Conservation (phyloP, 64 coral and sea anemone genomes). For the Porites australiensis region DNA sequence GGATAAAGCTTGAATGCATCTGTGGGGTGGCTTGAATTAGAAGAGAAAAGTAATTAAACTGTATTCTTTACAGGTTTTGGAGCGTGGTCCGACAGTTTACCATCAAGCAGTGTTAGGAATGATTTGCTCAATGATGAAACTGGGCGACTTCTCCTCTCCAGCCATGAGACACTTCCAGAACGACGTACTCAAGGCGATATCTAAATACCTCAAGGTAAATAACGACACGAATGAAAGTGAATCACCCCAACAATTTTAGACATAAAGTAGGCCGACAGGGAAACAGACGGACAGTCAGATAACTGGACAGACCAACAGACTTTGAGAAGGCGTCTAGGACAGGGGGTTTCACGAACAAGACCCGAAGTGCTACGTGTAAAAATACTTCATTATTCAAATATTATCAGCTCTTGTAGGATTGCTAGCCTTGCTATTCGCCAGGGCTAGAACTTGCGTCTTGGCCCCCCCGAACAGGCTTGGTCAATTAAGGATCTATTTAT, state of each 20-base stretch:
- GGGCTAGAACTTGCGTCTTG: no score
- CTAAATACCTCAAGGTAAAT: conserved; percentile 96
- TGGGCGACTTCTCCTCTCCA: conserved; percentile 85
- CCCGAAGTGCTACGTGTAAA: no score
- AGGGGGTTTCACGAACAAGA: no score
- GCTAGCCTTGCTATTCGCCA: no score
- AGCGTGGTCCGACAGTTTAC: conserved; percentile 79
- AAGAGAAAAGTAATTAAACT: not conserved
- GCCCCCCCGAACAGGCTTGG: no score
- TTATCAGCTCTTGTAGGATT: no score
- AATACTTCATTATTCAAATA: no score
- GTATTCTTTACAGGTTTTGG: conserved; percentile 72
- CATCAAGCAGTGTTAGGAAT: conserved; percentile 86
- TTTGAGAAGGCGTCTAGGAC: no score
- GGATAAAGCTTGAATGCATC: no score
- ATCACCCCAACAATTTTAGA: not conserved
- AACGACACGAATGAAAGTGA: not conserved
- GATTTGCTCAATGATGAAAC: conserved; percentile 84
- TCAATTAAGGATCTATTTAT: no score
- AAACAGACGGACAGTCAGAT: not conserved
- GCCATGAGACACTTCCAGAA: conserved; percentile 93
- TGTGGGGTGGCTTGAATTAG: not conserved
- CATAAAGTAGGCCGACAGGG: no score
- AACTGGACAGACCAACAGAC: not conserved
- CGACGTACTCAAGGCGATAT: conserved; percentile 85